Conservation (phyloP, 2,797 vertebrate genomes). For the Nasua narica region DNA sequence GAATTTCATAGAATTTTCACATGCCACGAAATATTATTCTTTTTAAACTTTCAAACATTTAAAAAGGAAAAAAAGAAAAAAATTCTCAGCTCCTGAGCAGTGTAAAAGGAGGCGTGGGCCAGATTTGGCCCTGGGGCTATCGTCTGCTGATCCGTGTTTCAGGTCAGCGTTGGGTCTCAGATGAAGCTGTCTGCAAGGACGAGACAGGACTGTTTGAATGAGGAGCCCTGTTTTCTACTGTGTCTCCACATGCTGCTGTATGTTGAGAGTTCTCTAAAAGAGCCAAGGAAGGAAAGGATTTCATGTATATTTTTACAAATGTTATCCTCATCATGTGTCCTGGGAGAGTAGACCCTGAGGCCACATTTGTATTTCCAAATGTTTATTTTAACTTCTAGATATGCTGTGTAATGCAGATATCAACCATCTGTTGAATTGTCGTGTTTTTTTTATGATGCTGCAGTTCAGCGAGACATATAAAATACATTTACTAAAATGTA, state of each 20-base stretch:
- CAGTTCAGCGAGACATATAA: background rate
- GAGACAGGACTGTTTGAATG: rapidly evolving
- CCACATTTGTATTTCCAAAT: background rate
- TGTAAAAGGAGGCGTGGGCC: rapidly evolving
- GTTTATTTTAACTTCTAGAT: background rate
- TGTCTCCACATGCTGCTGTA: rapidly evolving
- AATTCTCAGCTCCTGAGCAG: rapidly evolving
- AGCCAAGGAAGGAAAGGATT: background rate
- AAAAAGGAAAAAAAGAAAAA: background rate
- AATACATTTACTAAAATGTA: background rate
- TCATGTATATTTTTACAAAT: background rate
- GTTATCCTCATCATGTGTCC: background rate
- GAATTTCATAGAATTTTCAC: background rate
- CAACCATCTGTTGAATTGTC: background rate
- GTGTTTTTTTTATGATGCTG: background rate
- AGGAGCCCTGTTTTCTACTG: background rate
- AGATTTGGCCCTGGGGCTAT: rapidly evolving
- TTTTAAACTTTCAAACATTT: background rate
- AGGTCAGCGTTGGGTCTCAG: background rate
- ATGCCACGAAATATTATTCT: background rate
- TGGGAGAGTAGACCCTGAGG: background rate
- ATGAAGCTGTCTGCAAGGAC: rapidly evolving
- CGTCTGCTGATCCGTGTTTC: rapidly evolving
- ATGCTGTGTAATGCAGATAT: background rate
- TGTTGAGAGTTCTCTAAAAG: background rate